A percentile compares a stretch with the other conserved stretches of the same genome.
Evolutionary conservation across 1,140 invertebrate species (phyloP).

Genomic region (Papilio dardanus): DNA sequence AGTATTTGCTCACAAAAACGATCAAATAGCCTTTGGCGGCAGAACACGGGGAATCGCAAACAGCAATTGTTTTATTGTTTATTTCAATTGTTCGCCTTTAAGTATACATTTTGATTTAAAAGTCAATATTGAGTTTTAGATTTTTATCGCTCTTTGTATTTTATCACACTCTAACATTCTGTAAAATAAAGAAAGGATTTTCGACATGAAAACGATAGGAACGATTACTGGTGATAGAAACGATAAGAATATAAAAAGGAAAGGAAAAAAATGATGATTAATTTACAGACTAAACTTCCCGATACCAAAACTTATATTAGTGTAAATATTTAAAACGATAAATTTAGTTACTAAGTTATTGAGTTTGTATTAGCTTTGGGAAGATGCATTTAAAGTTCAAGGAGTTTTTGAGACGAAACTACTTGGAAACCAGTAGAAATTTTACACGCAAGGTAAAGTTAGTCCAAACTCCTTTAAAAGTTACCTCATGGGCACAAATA

Average conservation of each 20-base stretch:
- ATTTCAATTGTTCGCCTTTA: background rate
- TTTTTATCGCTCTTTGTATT: slow-evolving; percentile 2
- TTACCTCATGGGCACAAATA: background rate
- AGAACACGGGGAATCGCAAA: background rate
- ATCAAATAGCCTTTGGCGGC: slow-evolving; percentile 11
- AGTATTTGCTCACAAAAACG: background rate
- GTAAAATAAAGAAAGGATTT: background rate
- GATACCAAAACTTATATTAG: background rate
- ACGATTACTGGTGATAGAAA: no score
- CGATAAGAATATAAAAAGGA: background rate
- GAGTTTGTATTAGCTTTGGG: background rate
- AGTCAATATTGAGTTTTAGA: background rate
- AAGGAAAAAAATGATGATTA: background rate
- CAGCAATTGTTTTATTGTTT: slow-evolving; percentile 4
- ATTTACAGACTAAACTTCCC: background rate
- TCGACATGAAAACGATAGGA: no score
- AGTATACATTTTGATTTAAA: background rate
- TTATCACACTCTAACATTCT: background rate
- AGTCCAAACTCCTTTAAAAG: background rate
- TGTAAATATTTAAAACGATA: background rate
- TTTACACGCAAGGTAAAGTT: background rate
- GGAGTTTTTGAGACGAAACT: background rate
- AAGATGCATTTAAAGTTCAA: background rate
- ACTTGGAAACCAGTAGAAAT: background rate
- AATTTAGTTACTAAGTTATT: background rate